Percentiles rank a stretch among this genome's conserved stretches.
These are phyloP conservation scores for Drosophila rufa DNA, from an alignment of 1,140 invertebrate genomes.

Conservation along the genomic window DNA sequence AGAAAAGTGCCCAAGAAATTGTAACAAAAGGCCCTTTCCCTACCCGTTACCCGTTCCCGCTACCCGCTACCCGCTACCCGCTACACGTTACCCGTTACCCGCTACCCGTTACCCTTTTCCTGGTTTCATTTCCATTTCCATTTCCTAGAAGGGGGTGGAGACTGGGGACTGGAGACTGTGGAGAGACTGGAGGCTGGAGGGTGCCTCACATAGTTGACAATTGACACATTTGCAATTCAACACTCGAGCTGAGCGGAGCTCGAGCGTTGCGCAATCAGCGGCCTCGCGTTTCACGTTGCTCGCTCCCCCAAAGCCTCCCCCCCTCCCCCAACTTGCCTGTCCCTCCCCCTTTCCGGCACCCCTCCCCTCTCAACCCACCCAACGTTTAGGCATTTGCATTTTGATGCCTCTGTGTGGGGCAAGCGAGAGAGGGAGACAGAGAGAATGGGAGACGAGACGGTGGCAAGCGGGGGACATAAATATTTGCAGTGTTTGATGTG, in stretches of 20 bases:
- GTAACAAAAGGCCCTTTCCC: constrained; percentile 66
- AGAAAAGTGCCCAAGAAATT: constrained; percentile 79
- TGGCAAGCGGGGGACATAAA: constrained; percentile 54
- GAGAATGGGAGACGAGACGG: background rate
- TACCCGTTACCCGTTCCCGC: background rate
- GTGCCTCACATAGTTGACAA: constrained; percentile 78
- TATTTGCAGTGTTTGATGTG: constrained; percentile 82
- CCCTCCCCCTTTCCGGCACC: background rate
- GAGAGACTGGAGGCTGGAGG: constrained; percentile 19
- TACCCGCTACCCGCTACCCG: background rate
- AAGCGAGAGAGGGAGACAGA: background rate
- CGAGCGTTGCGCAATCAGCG: constrained; percentile 65
- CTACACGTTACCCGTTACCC: background rate
- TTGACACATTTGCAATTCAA: constrained; percentile 84
- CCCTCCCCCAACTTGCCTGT: background rate
- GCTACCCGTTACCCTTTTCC: background rate
- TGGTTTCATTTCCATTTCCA: constrained; percentile 16
- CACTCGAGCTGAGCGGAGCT: constrained; percentile 62
- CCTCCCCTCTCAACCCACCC: background rate
- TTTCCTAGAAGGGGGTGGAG: background rate
- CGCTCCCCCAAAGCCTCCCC: background rate
- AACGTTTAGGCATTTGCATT: constrained; percentile 66
- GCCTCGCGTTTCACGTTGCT: constrained; percentile 45
- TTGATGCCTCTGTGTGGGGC: constrained; percentile 37
- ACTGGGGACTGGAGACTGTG: constrained; percentile 15